Evolutionary conservation across 1,140 invertebrate species (phyloP), one percentile per base, ranked within the genome.

Genomic region (Megathymus violae): DNA sequence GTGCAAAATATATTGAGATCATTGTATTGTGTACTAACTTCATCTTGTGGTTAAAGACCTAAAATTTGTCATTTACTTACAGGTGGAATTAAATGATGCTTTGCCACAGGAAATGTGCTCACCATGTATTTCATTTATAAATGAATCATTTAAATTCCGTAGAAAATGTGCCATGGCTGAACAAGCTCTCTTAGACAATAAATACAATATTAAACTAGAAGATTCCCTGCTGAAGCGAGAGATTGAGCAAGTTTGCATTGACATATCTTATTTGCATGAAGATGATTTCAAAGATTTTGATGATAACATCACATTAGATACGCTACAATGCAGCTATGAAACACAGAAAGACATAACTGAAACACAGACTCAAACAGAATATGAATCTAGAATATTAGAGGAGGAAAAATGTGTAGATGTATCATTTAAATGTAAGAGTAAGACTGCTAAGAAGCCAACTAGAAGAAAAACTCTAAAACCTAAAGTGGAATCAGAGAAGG

Each of bases 81-180:
- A 89, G 86, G 64, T 89, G 0, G 64, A 82, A 67, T 17, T 74
- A 4, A 79, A 80, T 46, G 87, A 89, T 13, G 40, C 41, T 2
- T 46, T 85, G 9, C 72, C 85, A n/a, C 76, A 89, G 67, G 60
- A 79, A 64, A 80, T 88, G 59, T 89, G 87, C 58, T 41, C 59
- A 4, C 27, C 48, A 4, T 89, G 87, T 36, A 80, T 89, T 22
- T 67, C 60, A 38, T 81, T 80, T 46, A 78, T 85, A 58, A 88
- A 89, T 36, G 67, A 81, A 50, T 75, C 72, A 4, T 78, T 77
- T 34, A 84, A 82, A 62, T 88, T 85, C 17, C 69, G 80, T 16
- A 78, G 77, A 71, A 84, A 79, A 69, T 86, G 80, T 48, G 73
- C 78, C 63, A 27, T 82, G 10, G 56, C 71, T 3, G 74, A 89